Conservation (phyloP, 1,140 invertebrate species). For the Anastatus disparis region DNA sequence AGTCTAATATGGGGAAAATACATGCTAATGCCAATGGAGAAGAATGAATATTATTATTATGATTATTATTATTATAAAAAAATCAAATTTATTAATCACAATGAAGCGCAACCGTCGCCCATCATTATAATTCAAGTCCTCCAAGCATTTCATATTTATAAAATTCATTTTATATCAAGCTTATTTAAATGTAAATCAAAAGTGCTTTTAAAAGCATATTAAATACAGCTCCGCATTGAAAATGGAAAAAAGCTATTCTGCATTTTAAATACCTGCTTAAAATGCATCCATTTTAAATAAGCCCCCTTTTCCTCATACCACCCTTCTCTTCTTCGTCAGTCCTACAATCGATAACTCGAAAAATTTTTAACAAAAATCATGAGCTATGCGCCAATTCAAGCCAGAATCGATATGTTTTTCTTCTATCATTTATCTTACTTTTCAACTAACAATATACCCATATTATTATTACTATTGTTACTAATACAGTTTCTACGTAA, state of each 20-base stretch:
- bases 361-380: neutral
- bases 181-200: constrained; percentile 37
- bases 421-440: neutral
- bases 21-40: too few species aligned
- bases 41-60: neutral
- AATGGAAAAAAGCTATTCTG: constrained; percentile 36
- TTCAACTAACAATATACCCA: too few species aligned
- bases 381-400: constrained; percentile 9
- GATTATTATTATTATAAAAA: neutral
- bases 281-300: constrained; percentile 48
- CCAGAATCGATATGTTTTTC: neutral
- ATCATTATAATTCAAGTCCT: neutral
- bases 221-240: constrained; percentile 26
- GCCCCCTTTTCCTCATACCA: too few species aligned
- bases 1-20: too few species aligned
- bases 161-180: constrained; percentile 32
- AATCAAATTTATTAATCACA: neutral
- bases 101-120: neutral
- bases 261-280: constrained; percentile 40
- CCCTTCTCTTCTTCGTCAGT: too few species aligned
- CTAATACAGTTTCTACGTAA: too few species aligned
- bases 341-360: constrained; percentile 1
- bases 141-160: constrained; percentile 25
- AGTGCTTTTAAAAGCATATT: constrained; percentile 34
- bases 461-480: too few species aligned